Evolutionary conservation across 1,140 invertebrate species (phyloP).

Genomic region (Cydia pomonella): DNA sequence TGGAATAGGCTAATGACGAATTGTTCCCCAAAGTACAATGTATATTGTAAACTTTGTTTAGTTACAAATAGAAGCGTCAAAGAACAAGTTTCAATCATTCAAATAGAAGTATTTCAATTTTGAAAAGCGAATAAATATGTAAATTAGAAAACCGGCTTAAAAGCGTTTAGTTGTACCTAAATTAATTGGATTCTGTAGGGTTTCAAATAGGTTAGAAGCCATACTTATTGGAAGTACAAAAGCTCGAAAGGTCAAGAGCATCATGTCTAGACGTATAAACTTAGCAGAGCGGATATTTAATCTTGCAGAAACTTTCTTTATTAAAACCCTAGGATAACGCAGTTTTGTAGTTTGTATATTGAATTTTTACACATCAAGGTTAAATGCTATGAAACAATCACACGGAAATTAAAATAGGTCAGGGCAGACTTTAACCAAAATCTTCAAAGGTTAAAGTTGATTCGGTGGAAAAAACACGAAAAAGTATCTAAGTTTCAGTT

Average conservation of each 20-base stretch:
- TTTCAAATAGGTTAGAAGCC: not conserved
- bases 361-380: too few relatives aligned
- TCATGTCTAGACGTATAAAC: constrained; percentile 20
- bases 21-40: not conserved
- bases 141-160: too few relatives aligned
- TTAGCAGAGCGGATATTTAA: not conserved
- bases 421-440: too few relatives aligned
- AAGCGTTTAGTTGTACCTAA: not conserved
- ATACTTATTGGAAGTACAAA: not conserved
- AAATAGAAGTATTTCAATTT: too few relatives aligned
- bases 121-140: too few relatives aligned
- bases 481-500: too few relatives aligned
- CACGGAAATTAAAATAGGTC: too few relatives aligned
- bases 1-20: not conserved
- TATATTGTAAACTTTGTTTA: too few relatives aligned
- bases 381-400: too few relatives aligned
- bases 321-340: not conserved
- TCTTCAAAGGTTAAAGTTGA: too few relatives aligned
- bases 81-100: not conserved
- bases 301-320: not conserved
- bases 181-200: not conserved
- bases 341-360: too few relatives aligned
- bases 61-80: not conserved
- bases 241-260: not conserved
- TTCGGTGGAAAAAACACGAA: too few relatives aligned